A percentile compares a stretch with the other conserved stretches of the same genome.
These are phyloP conservation scores for Synanthedon vespiformis DNA, from an alignment of 2,888 invertebrate genomes.

Conservation along the genomic window DNA sequence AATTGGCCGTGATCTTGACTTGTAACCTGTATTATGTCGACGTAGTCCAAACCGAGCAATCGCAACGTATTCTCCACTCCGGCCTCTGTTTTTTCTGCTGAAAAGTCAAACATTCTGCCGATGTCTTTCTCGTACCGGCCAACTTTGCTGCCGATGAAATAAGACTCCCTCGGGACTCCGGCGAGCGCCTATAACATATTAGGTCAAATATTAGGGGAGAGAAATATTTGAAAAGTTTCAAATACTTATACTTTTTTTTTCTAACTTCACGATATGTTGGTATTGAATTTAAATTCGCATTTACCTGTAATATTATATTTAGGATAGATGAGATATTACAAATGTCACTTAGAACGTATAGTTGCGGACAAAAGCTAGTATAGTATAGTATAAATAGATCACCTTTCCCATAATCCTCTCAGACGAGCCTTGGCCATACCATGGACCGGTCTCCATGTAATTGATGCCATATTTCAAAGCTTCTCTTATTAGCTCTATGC, in stretches of 20 bases:
- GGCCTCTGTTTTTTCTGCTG: constrained; percentile 77
- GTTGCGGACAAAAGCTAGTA: too few species aligned
- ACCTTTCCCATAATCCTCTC: constrained; percentile 87
- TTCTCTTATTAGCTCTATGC: constrained; percentile 75
- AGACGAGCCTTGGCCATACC: constrained; percentile 90
- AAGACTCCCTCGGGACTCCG: constrained; percentile 83
- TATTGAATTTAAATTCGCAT: not conserved
- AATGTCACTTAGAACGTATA: too few species aligned
- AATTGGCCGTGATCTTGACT: not conserved
- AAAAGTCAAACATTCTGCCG: constrained; percentile 88
- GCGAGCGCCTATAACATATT: constrained; percentile 73
- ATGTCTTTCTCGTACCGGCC: constrained; percentile 82
- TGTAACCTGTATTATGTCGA: constrained; percentile 89
- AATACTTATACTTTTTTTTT: too few species aligned
- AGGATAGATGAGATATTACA: too few species aligned
- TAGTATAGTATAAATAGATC: constrained; percentile 5
- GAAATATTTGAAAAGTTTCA: too few species aligned
- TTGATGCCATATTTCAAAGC: constrained; percentile 86
- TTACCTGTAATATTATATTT: too few species aligned
- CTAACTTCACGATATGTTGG: too few species aligned
- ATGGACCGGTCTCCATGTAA: constrained; percentile 92
- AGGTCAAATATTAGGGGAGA: constrained; percentile 2
- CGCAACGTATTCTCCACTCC: constrained; percentile 83
- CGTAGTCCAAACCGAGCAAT: constrained; percentile 80
- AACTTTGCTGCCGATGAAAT: constrained; percentile 92